Base-by-base conservation (phyloP, 1,140 invertebrate genomes). In the Tetranychus urticae region DNA sequence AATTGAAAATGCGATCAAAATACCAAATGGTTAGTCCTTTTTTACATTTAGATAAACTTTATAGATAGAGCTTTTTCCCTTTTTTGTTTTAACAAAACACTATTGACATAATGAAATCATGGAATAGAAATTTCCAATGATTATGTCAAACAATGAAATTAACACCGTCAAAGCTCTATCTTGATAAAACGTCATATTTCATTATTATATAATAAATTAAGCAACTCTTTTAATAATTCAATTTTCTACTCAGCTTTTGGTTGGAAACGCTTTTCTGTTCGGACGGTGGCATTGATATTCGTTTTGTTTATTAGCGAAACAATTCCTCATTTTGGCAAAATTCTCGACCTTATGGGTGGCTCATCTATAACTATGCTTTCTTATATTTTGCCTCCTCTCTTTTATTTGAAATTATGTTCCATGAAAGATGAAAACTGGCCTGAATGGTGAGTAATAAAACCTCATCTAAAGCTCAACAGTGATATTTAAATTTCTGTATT, bases 331-430 rank as follows among this genome's bases (percentile, higher is more conserved):
- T 91, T 92, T 69, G 87, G 89, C 63, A 75, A 88, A n/a, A 81
- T 93, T 3, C 85, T 93, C 80, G 80, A 86, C 37, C 72, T 93
- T 2, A 81, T 92, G 3, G 88, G 87, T n/a, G 83, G 84, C 0
- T 78, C 90, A 1, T 88, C 84, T 0, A 82, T 86, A 0, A 86
- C 86, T 0, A 70, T 92, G 7, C 81, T 88, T 63, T 80, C 80
- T 3, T 89, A 89, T 63, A 77, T 94, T n/a, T 77, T 90, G 33
- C 89, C 89, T 0, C 83, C 86, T 1, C 64, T 92, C 31, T 81
- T 92, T 64, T 91, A 91, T 68, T 72, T 84, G 65, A 77, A 71
- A 59, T 71, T 85, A 1, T 69, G 68, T 42, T 61, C 48, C 0
- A 48, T 52, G 39, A 59, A 37, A 42, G 35, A 66, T 42, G 61